Evolutionary conservation across 2,888 invertebrate genomes (phyloP).

Genomic region (Aleiodes leptofemur): DNA sequence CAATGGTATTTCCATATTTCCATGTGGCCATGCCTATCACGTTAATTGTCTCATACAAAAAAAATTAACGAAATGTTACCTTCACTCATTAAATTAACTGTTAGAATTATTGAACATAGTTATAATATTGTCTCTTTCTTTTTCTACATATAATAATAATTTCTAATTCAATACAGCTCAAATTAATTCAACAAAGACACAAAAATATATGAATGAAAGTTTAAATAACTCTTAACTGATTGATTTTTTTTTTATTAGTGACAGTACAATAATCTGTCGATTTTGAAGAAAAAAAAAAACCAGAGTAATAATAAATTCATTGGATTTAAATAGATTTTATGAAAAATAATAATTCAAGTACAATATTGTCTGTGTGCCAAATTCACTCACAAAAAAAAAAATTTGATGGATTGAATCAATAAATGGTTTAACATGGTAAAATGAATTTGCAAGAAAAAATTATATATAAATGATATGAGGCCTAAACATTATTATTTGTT

Average conservation of each 20-base stretch:
- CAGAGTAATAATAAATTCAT: neutral
- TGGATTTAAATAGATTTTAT: neutral
- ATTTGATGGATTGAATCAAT: slow-evolving; percentile 15
- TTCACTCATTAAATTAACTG: slow-evolving; percentile 61
- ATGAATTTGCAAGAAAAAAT: slow-evolving; percentile 8
- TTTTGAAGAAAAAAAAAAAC: slow-evolving; percentile 12
- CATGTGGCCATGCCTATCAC: slow-evolving; percentile 81
- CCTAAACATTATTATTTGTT: slow-evolving; percentile 5
- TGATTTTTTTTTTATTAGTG: slow-evolving; percentile 14
- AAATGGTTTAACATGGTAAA: slow-evolving; percentile 22
- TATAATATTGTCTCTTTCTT: slow-evolving; percentile 12
- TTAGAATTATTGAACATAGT: slow-evolving; percentile 19
- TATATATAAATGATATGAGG: neutral
- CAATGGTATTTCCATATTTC: slow-evolving; percentile 80
- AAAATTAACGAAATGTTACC: slow-evolving; percentile 74
- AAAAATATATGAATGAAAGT: slow-evolving; percentile 1
- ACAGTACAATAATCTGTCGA: slow-evolving; percentile 32
- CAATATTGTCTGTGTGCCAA: slow-evolving; percentile 29
- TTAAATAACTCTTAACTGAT: slow-evolving; percentile 22
- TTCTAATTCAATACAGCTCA: slow-evolving; percentile 10
- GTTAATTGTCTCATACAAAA: slow-evolving; percentile 79
- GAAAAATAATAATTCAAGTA: slow-evolving; percentile 7
- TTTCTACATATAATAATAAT: neutral
- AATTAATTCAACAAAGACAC: slow-evolving; percentile 5
- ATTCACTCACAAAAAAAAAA: slow-evolving; percentile 13